Conservation (phyloP, 2,888 invertebrate species). For the Diplolepis rosae region DNA sequence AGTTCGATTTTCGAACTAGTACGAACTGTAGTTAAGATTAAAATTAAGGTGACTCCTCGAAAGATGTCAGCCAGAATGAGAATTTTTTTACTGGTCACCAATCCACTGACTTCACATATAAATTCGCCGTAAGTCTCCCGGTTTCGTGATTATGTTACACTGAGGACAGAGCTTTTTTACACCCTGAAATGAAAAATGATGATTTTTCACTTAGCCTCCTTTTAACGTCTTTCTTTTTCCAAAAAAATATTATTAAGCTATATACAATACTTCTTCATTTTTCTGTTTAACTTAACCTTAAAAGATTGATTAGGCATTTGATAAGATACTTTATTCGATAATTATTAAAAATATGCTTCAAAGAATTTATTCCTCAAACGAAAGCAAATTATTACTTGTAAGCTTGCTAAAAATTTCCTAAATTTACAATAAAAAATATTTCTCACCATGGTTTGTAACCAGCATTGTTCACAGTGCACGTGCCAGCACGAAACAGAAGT, state of each 20-base stretch:
- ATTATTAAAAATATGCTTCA: too few species aligned
- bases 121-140: conserved; percentile 89
- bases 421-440: conserved; percentile 29
- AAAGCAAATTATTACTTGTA: too few species aligned
- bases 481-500: conserved; percentile 98
- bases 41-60: conserved; percentile 46
- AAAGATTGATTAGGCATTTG: too few species aligned
- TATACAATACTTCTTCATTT: too few species aligned
- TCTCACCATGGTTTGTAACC: conserved; percentile 81
- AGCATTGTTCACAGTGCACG: conserved; percentile 92
- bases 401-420: too few species aligned
- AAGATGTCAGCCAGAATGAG: conserved; percentile 12
- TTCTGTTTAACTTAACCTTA: too few species aligned
- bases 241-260: too few species aligned
- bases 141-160: conserved; percentile 94
- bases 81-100: conserved; percentile 26
- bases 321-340: too few species aligned
- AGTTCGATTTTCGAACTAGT: conserved; percentile 36
- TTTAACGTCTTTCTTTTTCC: conserved; percentile 3
- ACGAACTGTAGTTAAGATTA: conserved; percentile 18
- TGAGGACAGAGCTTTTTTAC: conserved; percentile 95
- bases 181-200: conserved; percentile 75
- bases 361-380: too few species aligned
- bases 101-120: conserved; percentile 81
- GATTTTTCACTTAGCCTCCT: too few species aligned